Conservation (phyloP, 2,888 invertebrate species). For the Oxytorus armatus region DNA sequence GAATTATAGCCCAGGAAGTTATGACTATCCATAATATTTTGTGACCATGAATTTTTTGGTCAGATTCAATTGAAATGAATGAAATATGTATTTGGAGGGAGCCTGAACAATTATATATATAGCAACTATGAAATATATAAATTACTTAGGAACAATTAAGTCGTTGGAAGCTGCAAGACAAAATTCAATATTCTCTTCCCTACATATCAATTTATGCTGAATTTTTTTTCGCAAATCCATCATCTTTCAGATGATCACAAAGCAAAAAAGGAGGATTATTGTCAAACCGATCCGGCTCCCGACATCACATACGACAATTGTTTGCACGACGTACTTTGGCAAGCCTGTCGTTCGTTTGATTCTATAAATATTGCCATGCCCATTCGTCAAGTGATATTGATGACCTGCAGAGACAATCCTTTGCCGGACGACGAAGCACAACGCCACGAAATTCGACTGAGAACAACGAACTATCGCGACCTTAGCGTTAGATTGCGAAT, state of each 20-base stretch:
- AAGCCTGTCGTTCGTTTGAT: constrained; percentile 65
- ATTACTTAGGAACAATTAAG: too few relatives aligned
- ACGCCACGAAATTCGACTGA: constrained; percentile 68
- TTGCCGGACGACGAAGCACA: constrained; percentile 56
- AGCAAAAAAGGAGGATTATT: constrained; percentile 26
- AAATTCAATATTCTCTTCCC: too few relatives aligned
- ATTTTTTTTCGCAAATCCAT: too few relatives aligned
- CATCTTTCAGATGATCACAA: constrained; percentile 35
- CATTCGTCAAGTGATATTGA: constrained; percentile 67
- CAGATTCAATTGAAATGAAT: too few relatives aligned
- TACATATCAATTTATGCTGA: too few relatives aligned
- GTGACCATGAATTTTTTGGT: too few relatives aligned
- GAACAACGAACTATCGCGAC: constrained; percentile 57
- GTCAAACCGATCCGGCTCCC: constrained; percentile 3
- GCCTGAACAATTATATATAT: too few relatives aligned
- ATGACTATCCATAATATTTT: too few relatives aligned
- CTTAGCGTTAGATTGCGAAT: constrained; percentile 65
- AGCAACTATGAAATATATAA: too few relatives aligned
- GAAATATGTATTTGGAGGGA: too few relatives aligned
- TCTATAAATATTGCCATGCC: constrained; percentile 67
- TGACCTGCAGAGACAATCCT: constrained; percentile 71
- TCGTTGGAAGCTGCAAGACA: too few relatives aligned
- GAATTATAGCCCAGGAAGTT: too few relatives aligned
- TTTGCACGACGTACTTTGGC: constrained; percentile 71
- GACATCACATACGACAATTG: constrained; percentile 59